Base-by-base conservation (phyloP, 92 coral and sea anemone species). In the Actinernus sp. region DNA sequence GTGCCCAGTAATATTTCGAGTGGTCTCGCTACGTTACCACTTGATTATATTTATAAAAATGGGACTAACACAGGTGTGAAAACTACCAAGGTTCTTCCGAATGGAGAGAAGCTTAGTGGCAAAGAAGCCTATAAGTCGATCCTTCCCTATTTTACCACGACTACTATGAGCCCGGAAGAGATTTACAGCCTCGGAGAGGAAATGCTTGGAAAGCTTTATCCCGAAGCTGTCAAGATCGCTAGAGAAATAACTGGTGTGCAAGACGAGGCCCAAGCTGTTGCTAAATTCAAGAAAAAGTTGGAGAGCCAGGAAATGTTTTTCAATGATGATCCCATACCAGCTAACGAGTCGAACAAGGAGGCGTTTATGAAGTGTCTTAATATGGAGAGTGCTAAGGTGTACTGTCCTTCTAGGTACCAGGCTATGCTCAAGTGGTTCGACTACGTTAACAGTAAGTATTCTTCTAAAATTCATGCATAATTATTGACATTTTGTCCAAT, bases 1-100 rank as follows among this genome's bases (percentile, higher is more conserved):
- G 99, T 95, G 2, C 92, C 97, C 3, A 87, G 92, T 55, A 87
- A 87, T 47, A 73, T 95, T 30, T 91, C 99, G 25, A 95, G 99
- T 43, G 99, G 99, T 4, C 82, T 95, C 0, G 97, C 99, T 3
- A 83, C 80, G 3, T 80, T 95, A 1, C 99, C 99, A 2, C 45
- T 95, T 46, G 58, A 73, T 5, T 91, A 70, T 31, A 85, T 95
- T 6, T 95, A 91, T 71, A 58, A 39, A 11, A 81, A 87, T 63
- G 91, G 93, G 1, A 65, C 31, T 6, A 77, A 67, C 26, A 95
- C 97, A 0, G 63, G 70, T 12, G 50, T 37, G 12, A 67, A 50
- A 53, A 91, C 99, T 2, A 84, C 95, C 0, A 70, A 70, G 16
- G 52, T 19, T n/a, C 81, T 95, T 7, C 99, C 99, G 0, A 64